Evolutionary conservation across 2,113 vertebrate genomes (phyloP), one percentile per base, ranked within the genome.

Genomic region (Procavia capensis): DNA sequence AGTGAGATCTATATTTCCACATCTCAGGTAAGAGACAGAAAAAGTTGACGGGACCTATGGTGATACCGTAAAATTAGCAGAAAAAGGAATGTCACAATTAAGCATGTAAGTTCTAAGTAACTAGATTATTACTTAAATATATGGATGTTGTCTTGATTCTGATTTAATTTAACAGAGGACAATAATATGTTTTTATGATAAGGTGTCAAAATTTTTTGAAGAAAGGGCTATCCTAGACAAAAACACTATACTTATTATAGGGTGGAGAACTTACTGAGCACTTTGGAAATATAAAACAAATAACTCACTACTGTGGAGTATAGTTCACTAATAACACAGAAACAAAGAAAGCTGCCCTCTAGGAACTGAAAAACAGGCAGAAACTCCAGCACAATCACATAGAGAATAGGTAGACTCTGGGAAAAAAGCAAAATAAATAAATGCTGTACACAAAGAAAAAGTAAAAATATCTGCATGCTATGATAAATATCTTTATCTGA

Each of bases 1-100:
- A 45, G 27, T 2, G 25, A 24, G n/a, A 93, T 24, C 29, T 45
- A 19, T 3, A 4, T 45, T 47, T 90, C 66, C 74, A 63, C 20
- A 78, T 31, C 27, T 75, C 68, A 94, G 95, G 95, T 95, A 96
- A 96, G 95, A 91, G 29, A 76, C 27, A 79, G 27, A 70, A 10
- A 90, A 84, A 25, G 45, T 14, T 29, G 75, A 47, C 25, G 19
- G 34, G 6, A 27, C 2, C 31, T 13, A 3, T 1, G 22, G 41
- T 45, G 2, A 31, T 45, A 0, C 2, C 39, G 3, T 3, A 24
- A 14, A 41, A 39, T 1, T 43, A 20, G 66, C 10, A 64, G 34
- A 34, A 34, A 20, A 86, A 31, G 61, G 9, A 78, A 1, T 57
- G 29, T 11, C 24, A 45, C 19, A 47, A 0, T 27, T 25, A 57